These are phyloP conservation scores for Drosophila sechellia DNA, from an alignment of 1,140 invertebrate species.

Conservation along the genomic window DNA sequence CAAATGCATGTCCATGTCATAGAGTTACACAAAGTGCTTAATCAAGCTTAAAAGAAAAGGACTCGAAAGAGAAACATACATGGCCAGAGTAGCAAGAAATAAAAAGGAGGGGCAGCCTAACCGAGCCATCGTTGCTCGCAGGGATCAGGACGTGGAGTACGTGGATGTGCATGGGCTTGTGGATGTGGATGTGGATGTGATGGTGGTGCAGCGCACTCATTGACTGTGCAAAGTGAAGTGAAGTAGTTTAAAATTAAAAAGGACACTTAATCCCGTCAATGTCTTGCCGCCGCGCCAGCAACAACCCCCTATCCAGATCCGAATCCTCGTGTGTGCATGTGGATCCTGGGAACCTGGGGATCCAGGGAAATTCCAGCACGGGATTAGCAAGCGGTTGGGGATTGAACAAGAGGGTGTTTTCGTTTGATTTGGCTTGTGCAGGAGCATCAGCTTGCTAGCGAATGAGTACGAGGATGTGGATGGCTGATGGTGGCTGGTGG, in stretches of 20 bases:
- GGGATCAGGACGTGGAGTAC: neutral
- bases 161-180: too few relatives aligned
- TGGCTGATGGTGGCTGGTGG: neutral
- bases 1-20: constrained; percentile 72
- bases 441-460: constrained; percentile 18
- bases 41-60: constrained; percentile 80
- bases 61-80: constrained; percentile 63
- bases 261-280: constrained; percentile 78
- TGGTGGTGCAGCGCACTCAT: constrained; percentile 38
- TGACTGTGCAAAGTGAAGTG: constrained; percentile 74
- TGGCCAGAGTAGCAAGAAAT: constrained; percentile 27
- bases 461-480: neutral
- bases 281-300: constrained; percentile 55
- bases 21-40: constrained; percentile 82
- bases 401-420: constrained; percentile 50
- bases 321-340: constrained; percentile 17
- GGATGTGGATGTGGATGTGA: neutral
- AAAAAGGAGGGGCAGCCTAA: constrained; percentile 20
- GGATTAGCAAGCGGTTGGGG: constrained; percentile 51
- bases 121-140: constrained; percentile 2
- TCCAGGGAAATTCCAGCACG: constrained; percentile 49
- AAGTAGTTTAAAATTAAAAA: constrained; percentile 82
- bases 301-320: constrained; percentile 14
- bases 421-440: constrained; percentile 68
- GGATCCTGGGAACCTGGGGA: constrained; percentile 4